Evolutionary conservation across 2,888 invertebrate genomes (phyloP), one percentile per base, ranked within the genome.

Genomic region (Notodonta ziczac): DNA sequence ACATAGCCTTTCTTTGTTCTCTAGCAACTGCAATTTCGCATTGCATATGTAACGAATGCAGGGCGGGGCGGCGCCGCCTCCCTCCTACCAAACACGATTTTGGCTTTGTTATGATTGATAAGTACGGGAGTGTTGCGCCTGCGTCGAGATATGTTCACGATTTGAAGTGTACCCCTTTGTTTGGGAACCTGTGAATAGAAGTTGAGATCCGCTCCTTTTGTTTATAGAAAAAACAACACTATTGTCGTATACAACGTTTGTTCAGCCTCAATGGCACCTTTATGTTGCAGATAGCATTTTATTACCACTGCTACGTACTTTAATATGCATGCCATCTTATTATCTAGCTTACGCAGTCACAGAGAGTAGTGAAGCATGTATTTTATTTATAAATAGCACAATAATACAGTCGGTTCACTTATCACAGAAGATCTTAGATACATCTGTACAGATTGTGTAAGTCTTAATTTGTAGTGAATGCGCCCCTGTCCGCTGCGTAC

Each of bases 91-190:
- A 66, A 67, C 81, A 78, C 81, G 77, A 77, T 67, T 69, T 65
- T 58, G 62, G 70, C 76, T 73, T 82, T 79, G 77, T 79, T 80
- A 67, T 70, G 58, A 61, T 56, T 61, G 70, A 70, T 73, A 73
- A 61, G 74, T 72, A 66, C 62, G 58, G 54, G 56, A 60, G 65
- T 71, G 64, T 71, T 72, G 62, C 65, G 65, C 56, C 65, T 52
- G 65, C 24, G 66, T 63, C 69, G 73, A 73, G 71, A 72, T 76
- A 70, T 74, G 74, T 72, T 69, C 77, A 80, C 80, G 78, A 76
- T 69, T 67, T 67, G 60, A 62, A 57, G 60, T 62, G 62, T 60
- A 42, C 62, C 60, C 42, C 52, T 67, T 57, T 63, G 56, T 42
- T 61, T 60, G 62, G 8, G 16, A 9, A 16, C 1, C 8, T 14